Conservation (phyloP, 2,797 vertebrate species). For the Calcarius lapponicus region DNA sequence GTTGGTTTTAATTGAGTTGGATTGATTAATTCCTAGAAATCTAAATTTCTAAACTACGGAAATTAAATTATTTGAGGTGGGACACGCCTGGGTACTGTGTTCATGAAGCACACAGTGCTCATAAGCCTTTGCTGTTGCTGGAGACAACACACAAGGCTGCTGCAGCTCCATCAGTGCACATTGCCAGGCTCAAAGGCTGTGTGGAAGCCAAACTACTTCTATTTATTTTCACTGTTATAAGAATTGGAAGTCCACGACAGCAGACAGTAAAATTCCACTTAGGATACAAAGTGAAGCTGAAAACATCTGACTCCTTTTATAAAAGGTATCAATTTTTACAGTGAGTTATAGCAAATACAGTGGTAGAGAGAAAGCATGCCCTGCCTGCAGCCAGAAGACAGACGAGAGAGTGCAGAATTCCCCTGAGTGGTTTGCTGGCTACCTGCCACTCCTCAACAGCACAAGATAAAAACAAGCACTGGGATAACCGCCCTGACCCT, state of each 20-base stretch:
- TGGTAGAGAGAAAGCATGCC: background rate
- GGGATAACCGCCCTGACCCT: background rate
- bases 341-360: background rate
- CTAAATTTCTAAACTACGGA: background rate
- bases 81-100: fast-evolving
- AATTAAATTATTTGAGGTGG: background rate
- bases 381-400: background rate
- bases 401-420: background rate
- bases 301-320: background rate
- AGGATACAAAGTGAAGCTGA: background rate
- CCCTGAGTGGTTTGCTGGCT: constrained; percentile 5
- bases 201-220: background rate
- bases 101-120: background rate
- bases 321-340: constrained; percentile 3
- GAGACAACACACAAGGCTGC: background rate
- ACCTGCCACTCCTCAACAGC: constrained; percentile 7
- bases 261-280: constrained; percentile 2
- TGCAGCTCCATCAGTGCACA: background rate
- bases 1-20: background rate
- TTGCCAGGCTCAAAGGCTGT: background rate
- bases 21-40: background rate
- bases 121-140: background rate
- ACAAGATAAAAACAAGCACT: background rate
- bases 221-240: background rate
- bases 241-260: background rate